Percentiles rank a stretch among this genome's conserved stretches.
Evolutionary conservation across 2,113 vertebrate species (phyloP).

Genomic region (Saimiri boliviensis): DNA sequence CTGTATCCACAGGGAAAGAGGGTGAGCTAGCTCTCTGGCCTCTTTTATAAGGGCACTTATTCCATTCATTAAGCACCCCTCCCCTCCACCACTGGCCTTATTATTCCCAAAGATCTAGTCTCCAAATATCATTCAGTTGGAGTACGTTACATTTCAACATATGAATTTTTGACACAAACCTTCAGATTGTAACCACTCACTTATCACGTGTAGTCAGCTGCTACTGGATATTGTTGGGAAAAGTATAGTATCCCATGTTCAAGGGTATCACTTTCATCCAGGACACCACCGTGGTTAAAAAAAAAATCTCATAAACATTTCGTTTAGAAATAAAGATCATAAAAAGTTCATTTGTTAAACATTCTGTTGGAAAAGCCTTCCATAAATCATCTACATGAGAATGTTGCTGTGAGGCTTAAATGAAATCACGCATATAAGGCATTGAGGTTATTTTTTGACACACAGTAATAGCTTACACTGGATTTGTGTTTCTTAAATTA

Average conservation of each 20-base stretch:
- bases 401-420: not conserved
- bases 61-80: not conserved
- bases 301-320: not conserved
- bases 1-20: too few species aligned
- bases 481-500: slow-evolving; percentile 21
- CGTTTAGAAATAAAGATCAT: not conserved
- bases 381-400: not conserved
- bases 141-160: not conserved
- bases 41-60: not conserved
- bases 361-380: not conserved
- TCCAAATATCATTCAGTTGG: not conserved
- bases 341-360: not conserved
- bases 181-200: not conserved
- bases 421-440: not conserved
- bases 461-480: not conserved
- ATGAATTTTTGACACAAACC: not conserved
- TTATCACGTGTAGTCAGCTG: not conserved
- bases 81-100: not conserved
- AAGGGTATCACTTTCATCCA: not conserved
- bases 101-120: not conserved
- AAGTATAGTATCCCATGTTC: not conserved
- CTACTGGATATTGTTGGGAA: not conserved
- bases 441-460: not conserved
- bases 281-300: not conserved
- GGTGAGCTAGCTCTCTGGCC: too few species aligned